Evolutionary conservation across 2,797 vertebrate species (phyloP), one percentile per base, ranked within the genome.

Genomic region (Anguilla pacifica): DNA sequence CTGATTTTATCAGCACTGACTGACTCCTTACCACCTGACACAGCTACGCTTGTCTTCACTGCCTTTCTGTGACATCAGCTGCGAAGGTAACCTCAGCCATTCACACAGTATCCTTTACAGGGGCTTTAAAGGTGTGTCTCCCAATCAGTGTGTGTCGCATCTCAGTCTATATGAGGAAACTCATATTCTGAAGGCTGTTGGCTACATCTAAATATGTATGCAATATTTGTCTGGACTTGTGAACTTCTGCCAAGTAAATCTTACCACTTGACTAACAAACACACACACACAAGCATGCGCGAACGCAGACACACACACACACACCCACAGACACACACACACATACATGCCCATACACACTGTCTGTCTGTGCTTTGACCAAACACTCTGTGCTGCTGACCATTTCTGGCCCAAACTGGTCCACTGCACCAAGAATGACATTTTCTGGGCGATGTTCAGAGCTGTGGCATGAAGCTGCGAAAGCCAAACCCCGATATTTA

Each of bases 401-500:
- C 74, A 51, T 9, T 81, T 10, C 19, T 49, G 25, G 43, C 19
- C 51, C 11, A 17, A 55, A 55, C 82, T 1, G n/a, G 13, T 46
- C 53, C 49, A 57, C 49, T 51, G 51, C 25, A n/a, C 25, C 51
- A 83, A 83, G 6, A 28, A 49, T 22, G 17, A 51, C n/a, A n/a
- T 31, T 84, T 46, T 5, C 53, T 84, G 53, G 53, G 53, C 13
- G n/a, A 31, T 35, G n/a, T 11, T 31, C 28, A 57, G 49, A 25
- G 57, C 81, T 88, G 35, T 55, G 28, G 55, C 55, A 22, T 72
- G 39, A 85, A 79, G 13, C 46, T 79, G 57, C 39, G 72, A 13
- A 86, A 85, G 88, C 31, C n/a, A 82, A 85, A 19, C 31, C 11
- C 53, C 17, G 28, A 53, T 31, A 89, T 88, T 89, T 82, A 87